These are phyloP conservation scores for Drosophila barbarae DNA, from an alignment of 2,888 invertebrate species.

Conservation along the genomic window DNA sequence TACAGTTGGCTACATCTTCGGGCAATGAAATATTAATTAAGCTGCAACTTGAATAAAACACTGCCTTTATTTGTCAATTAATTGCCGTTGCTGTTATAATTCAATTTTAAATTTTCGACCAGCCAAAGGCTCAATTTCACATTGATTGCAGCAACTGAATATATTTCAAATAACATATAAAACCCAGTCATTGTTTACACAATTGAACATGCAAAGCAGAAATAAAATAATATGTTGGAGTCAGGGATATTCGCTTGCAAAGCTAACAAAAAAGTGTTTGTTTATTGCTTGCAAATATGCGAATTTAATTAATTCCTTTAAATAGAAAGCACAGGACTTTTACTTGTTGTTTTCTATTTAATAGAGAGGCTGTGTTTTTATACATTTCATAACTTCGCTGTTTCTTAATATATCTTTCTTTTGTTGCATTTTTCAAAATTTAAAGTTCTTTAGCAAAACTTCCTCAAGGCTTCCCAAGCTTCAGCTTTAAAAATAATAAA, in stretches of 20 bases:
- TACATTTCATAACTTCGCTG: too few species aligned
- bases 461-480: too few species aligned
- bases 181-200: neutral
- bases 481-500: conserved; percentile 1
- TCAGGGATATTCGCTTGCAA: neutral
- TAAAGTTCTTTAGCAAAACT: neutral
- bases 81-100: conserved; percentile 1
- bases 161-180: neutral
- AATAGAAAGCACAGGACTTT: neutral
- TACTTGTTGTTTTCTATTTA: neutral
- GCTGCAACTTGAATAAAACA: neutral
- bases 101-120: neutral
- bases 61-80: neutral
- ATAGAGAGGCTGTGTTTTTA: neutral
- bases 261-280: neutral
- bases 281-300: conserved; percentile 1
- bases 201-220: conserved; percentile 1
- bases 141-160: neutral
- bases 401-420: too few species aligned
- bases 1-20: neutral
- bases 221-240: neutral
- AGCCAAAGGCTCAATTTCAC: neutral
- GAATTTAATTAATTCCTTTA: neutral
- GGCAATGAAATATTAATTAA: conserved; percentile 3
- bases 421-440: neutral